Base-by-base conservation (phyloP, 2,113 vertebrate genomes). In the Rhinolophus sinicus region DNA sequence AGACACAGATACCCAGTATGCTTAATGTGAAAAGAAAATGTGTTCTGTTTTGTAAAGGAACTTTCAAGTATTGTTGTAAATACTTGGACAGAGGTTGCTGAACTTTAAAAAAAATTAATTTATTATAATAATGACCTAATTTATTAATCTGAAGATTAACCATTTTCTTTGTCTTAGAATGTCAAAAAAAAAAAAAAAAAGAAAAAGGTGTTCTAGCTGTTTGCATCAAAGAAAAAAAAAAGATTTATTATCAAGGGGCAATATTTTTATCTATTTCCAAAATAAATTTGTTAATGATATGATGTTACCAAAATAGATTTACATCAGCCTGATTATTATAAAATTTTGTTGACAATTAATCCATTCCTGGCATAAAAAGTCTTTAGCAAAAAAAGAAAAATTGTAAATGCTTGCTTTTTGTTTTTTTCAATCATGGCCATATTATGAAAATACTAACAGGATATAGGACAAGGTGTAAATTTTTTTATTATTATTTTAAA, bases 51-150 rank as follows among this genome's bases (percentile, higher is more conserved):
- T 99, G 98, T 99, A 98, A 98, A 99, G 99, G 98, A 99, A 99
- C 98, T 98, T 99, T 98, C 99, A 99, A 99, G 99, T 99, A 99
- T 99, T 99, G 99, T 99, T 99, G 98, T 99, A 99, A 99, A 99
- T 99, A 99, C 99, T 99, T 99, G 99, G 98, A 98, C 98, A 98
- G 98, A 99, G 99, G 98, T 99, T 99, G 98, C 99, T 99, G 98
- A 99, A 99, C 98, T 99, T 99, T 98, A 99, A 99, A 99, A 99
- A 98, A 99, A 98, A 13, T 98, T 99, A 99, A 99, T 99, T 99
- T 99, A 99, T 99, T 99, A 98, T 99, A 99, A 99, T 99, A 99
- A 99, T 99, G 99, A 99, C 99, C 99, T 99, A 99, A 99, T 99
- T 99, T 99, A 99, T 99, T 99, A 98, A 99, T 99, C 98, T 99